Percentiles rank a stretch among this genome's conserved stretches.
Conservation (phyloP, 2,113 vertebrate species). For the Xenus cinereus region DNA sequence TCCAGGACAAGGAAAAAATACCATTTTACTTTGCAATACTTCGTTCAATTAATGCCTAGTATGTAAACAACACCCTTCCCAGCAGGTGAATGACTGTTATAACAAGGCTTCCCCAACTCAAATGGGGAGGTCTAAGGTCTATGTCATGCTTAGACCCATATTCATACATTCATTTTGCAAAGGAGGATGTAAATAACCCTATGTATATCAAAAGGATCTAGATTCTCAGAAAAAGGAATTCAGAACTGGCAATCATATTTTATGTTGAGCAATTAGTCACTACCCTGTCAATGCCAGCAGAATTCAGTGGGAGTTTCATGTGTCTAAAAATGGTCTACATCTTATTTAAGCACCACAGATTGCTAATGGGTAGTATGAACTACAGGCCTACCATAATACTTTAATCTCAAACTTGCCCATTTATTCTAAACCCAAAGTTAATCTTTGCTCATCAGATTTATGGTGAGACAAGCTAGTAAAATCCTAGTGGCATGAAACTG, state of each 20-base stretch:
- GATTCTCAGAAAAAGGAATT: background rate
- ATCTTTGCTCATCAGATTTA: background rate
- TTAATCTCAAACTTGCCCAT: background rate
- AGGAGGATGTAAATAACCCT: background rate
- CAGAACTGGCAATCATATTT: background rate
- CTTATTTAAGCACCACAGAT: background rate
- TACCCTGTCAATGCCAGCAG: background rate
- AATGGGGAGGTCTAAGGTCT: background rate
- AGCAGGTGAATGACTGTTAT: background rate
- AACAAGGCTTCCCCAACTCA: background rate
- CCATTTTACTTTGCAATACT: background rate
- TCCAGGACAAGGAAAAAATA: background rate
- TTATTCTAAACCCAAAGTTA: background rate
- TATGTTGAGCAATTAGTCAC: background rate
- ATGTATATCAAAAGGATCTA: background rate
- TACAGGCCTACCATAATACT: background rate
- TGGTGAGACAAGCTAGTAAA: background rate
- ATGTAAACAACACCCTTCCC: background rate
- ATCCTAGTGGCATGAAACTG: background rate
- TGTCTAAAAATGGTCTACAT: background rate
- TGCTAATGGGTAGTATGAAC: background rate
- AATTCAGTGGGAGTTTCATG: background rate
- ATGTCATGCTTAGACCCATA: background rate
- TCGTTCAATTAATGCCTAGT: background rate
- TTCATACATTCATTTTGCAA: background rate